Conservation (phyloP, 2,888 invertebrate species). For the Perizoma affinitatum region DNA sequence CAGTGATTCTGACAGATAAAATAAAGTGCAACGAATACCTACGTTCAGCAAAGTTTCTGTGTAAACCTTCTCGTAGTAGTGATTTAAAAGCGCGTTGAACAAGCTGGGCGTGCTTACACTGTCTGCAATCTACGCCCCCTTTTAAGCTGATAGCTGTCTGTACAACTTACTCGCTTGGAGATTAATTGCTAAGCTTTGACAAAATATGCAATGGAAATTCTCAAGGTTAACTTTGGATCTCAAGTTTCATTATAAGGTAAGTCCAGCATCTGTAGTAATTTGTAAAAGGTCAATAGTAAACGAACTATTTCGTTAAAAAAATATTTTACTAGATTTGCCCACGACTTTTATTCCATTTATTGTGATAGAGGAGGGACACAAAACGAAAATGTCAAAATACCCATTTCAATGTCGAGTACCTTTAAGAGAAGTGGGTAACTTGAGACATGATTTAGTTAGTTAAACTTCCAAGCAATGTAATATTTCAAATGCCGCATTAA, state of each 20-base stretch:
- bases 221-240: not conserved
- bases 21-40: conserved; percentile 1
- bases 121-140: conserved; percentile 21
- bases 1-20: not conserved
- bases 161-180: conserved; percentile 16
- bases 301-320: no score
- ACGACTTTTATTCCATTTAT: no score
- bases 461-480: conserved; percentile 26
- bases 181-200: conserved; percentile 1
- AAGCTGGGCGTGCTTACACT: conserved; percentile 17
- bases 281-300: no score
- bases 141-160: conserved; percentile 17
- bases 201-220: conserved; percentile 1
- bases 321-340: no score
- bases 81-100: conserved; percentile 12
- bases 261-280: no score
- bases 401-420: conserved; percentile 37
- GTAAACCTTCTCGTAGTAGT: conserved; percentile 6
- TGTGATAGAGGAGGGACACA: conserved; percentile 9
- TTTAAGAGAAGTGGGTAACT: conserved; percentile 33
- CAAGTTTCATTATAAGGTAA: not conserved
- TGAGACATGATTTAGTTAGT: conserved; percentile 37
- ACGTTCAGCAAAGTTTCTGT: conserved; percentile 2
- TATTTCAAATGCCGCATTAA: conserved; percentile 14
- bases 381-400: conserved; percentile 37